Evolutionary conservation across 2,888 invertebrate species (phyloP).

Genomic region (Emesis russula): DNA sequence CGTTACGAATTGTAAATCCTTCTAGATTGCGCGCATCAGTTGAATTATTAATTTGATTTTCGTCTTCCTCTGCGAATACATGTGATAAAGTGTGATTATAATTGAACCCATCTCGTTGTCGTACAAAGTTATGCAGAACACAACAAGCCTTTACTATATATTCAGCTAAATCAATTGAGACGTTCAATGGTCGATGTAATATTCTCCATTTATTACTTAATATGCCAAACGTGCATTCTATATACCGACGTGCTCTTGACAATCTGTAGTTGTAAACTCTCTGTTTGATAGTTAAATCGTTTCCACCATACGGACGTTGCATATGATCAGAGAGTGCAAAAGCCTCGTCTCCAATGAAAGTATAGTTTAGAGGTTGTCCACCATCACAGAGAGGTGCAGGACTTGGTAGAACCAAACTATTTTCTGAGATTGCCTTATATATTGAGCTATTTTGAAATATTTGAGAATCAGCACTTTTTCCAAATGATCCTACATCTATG

Average conservation of each 20-base stretch:
- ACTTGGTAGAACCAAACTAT: constrained; percentile 10
- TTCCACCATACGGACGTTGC: constrained; percentile 31
- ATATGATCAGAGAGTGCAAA: constrained; percentile 34
- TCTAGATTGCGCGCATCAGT: constrained; percentile 16
- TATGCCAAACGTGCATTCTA: constrained; percentile 4
- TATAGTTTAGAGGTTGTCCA: constrained; percentile 20
- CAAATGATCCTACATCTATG: no score
- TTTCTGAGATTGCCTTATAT: constrained; percentile 34
- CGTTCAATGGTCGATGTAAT: constrained; percentile 1
- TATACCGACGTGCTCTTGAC: constrained; percentile 28
- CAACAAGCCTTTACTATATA: neutral
- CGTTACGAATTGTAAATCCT: constrained; percentile 18
- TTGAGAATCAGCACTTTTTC: no score
- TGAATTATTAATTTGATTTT: neutral
- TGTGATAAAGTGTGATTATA: constrained; percentile 16
- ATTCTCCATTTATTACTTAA: neutral
- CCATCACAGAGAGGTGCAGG: constrained; percentile 19
- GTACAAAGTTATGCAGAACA: neutral
- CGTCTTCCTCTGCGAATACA: constrained; percentile 19
- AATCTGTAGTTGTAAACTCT: constrained; percentile 27
- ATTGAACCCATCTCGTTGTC: constrained; percentile 10
- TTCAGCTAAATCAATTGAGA: constrained; percentile 22
- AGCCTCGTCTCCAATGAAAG: constrained; percentile 22
- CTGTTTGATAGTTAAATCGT: constrained; percentile 29
- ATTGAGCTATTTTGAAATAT: neutral